Percentiles rank a stretch among this genome's conserved stretches.
Evolutionary conservation across 1,140 invertebrate genomes (phyloP).

Genomic region (Palaemon carinicauda): DNA sequence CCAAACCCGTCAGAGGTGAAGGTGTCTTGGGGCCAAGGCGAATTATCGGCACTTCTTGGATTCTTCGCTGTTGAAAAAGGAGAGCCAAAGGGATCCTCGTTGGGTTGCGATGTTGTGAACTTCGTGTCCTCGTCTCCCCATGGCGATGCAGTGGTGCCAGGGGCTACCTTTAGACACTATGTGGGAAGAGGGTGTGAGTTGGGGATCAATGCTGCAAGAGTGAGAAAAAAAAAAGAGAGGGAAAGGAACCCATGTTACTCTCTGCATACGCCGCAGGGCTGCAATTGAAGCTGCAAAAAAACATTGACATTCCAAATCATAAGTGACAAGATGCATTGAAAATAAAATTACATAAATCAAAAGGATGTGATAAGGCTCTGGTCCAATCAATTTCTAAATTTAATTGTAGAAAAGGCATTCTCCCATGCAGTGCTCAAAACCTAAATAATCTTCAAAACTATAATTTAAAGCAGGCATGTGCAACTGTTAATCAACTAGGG

Average conservation of each 20-base stretch:
- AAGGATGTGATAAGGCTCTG: no score
- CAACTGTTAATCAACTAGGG: no score
- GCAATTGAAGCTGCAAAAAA: conserved; percentile 46
- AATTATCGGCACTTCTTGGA: conserved; percentile 26
- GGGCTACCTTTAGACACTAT: conserved; percentile 56
- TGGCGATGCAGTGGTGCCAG: conserved; percentile 37
- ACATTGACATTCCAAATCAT: conserved; percentile 57
- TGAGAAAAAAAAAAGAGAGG: conserved; percentile 24
- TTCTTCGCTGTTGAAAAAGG: conserved; percentile 34
- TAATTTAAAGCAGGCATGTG: no score
- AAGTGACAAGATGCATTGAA: conserved; percentile 64
- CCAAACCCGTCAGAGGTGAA: conserved; percentile 43
- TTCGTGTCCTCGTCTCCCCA: conserved; percentile 37
- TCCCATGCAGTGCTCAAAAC: no score
- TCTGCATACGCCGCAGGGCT: conserved; percentile 55
- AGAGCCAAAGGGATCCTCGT: conserved; percentile 38
- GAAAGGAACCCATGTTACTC: conserved; percentile 44
- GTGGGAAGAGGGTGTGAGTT: conserved; percentile 48
- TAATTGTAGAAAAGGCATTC: no score
- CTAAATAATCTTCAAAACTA: no score
- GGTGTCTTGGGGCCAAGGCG: conserved; percentile 41
- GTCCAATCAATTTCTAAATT: no score
- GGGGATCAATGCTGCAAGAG: conserved; percentile 56
- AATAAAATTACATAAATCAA: not conserved
- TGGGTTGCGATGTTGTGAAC: not conserved